Conservation (phyloP, 2,113 vertebrate genomes). For the Bolborhynchus lineola region DNA sequence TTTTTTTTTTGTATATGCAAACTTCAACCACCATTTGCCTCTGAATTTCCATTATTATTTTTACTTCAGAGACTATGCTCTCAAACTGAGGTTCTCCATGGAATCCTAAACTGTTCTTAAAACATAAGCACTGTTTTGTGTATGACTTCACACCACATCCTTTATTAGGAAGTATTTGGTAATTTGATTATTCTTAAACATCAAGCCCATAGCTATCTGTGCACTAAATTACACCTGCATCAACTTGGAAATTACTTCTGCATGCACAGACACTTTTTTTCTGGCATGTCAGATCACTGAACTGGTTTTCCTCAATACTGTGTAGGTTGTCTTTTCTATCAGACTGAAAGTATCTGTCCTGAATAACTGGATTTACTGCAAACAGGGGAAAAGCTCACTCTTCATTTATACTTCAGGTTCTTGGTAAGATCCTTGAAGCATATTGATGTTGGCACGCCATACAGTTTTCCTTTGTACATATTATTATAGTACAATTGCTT, state of each 20-base stretch:
- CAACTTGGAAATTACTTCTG: neutral
- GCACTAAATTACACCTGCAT: neutral
- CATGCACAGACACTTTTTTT: neutral
- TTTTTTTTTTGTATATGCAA: neutral
- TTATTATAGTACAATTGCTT: slow-evolving; percentile 30
- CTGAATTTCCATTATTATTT: neutral
- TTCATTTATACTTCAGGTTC: slow-evolving; percentile 19
- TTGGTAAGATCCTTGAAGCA: slow-evolving; percentile 15
- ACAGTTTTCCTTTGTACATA: neutral
- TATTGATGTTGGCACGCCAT: neutral
- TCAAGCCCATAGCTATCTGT: neutral
- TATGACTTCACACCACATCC: neutral
- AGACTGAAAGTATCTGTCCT: neutral
- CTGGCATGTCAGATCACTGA: neutral
- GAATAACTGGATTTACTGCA: slow-evolving; percentile 25
- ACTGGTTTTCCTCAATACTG: neutral
- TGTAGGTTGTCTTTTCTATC: neutral
- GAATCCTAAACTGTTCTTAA: neutral
- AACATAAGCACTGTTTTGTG: neutral
- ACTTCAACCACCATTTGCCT: neutral
- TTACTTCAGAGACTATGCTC: neutral
- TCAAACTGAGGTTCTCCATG: neutral
- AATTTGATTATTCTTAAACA: neutral
- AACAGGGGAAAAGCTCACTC: slow-evolving; percentile 15
- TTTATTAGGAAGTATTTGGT: neutral